Evolutionary conservation across 1,140 invertebrate species (phyloP).

Genomic region (Daktulosphaira vitifoliae): DNA sequence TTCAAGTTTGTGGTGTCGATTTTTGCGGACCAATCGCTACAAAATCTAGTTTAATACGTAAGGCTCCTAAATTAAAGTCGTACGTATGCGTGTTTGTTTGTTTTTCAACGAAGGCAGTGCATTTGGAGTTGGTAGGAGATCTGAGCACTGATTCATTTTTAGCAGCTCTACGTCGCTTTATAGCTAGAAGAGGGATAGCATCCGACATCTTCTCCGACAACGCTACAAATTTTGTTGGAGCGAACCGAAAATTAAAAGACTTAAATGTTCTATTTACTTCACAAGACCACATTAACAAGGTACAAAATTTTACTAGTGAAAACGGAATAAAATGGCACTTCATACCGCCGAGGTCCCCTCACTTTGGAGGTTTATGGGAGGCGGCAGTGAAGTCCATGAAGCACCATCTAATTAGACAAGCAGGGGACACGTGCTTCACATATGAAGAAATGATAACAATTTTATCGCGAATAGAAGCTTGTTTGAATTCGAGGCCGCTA

Average conservation of each 20-base stretch:
- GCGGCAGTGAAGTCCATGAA: slow-evolving; percentile 40
- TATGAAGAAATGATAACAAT: slow-evolving; percentile 11
- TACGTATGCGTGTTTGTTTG: slow-evolving; percentile 46
- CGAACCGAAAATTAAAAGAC: slow-evolving; percentile 24
- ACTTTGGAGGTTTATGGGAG: slow-evolving; percentile 41
- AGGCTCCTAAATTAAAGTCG: slow-evolving; percentile 40
- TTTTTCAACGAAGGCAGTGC: slow-evolving; percentile 43
- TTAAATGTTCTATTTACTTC: background rate
- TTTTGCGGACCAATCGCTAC: slow-evolving; percentile 44
- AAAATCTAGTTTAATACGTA: slow-evolving; percentile 37
- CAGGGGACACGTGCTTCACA: background rate
- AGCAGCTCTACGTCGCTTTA: slow-evolving; percentile 43
- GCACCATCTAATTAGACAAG: slow-evolving; percentile 29
- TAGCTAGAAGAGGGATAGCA: slow-evolving; percentile 41
- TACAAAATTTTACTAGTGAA: background rate
- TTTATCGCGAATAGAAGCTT: background rate
- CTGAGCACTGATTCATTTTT: slow-evolving; percentile 44
- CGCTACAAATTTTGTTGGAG: slow-evolving; percentile 43
- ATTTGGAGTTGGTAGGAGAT: slow-evolving; percentile 44
- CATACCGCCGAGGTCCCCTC: slow-evolving; percentile 37
- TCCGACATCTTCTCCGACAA: slow-evolving; percentile 41
- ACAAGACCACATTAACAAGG: background rate
- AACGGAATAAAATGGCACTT: slow-evolving; percentile 38
- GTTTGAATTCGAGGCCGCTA: slow-evolving; percentile 43
- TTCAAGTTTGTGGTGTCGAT: slow-evolving; percentile 42